Base-by-base conservation (phyloP, 2,888 invertebrate species). In the Pterostichus madidus region DNA sequence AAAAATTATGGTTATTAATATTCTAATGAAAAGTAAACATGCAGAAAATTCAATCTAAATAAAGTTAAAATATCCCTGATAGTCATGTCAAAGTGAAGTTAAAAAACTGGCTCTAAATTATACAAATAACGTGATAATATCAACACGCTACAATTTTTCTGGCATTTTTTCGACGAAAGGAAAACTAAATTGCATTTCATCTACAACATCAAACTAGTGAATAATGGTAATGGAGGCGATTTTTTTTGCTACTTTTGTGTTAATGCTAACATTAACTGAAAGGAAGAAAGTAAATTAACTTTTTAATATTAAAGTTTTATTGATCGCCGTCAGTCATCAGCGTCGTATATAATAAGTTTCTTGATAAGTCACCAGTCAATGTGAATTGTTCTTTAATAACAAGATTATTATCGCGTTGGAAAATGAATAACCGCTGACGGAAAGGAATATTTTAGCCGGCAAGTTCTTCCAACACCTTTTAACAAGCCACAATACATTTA, bases 81-180 rank as follows among this genome's bases (percentile, higher is more conserved):
- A 64, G 35, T 64, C 64, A 64, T 64, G 64, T 64, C 64, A 64
- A 64, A 71, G 68, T 17, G 17, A 44, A 71, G 68, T 13, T 71
- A 44, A 71, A 68, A 71, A 71, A 44, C 39, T n/a, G 39, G n/a
- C 17, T 11, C 39, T 39, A 17, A 39, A 71, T 71, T 71, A 71
- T 71, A 64, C 68, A 46, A 71, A 39, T 71, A 71, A 71, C 39
- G 24, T 71, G 68, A 71, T 71, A 71, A 71, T 44, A 71, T 71
- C 68, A 71, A 44, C 68, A 71, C 68, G 68, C 68, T 4, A 71
- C 24, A 71, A 44, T 44, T 71, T 39, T 68, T 71, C 64, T 15
- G 68, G 39, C 68, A 44, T 71, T 46, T 71, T 71, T 44, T 71
- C 68, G 68, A 44, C 11, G 68, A 71, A 71, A 71, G 68, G 64